Percentiles rank a stretch among this genome's conserved stretches.
These are phyloP conservation scores for Muscicapa adusta DNA, from an alignment of 2,113 vertebrate genomes.

Conservation along the genomic window DNA sequence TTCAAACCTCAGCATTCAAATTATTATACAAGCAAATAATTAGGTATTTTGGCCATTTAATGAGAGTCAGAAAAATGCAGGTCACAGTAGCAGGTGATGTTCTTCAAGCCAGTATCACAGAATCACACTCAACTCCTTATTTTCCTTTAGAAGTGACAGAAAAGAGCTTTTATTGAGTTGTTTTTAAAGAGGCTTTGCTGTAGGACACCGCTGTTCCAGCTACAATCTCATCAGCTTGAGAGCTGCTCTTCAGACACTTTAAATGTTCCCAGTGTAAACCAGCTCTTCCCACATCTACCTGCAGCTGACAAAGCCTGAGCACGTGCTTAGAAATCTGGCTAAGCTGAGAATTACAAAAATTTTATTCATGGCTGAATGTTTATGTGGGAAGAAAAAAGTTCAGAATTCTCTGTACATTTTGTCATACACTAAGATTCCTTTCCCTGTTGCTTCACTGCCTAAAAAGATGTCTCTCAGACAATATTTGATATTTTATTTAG, in stretches of 20 bases:
- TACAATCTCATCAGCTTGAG: conserved; percentile 20
- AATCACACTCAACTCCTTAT: neutral
- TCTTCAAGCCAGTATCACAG: neutral
- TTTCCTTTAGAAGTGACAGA: neutral
- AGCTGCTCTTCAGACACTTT: conserved; percentile 34
- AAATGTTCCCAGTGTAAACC: neutral
- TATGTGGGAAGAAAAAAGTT: neutral
- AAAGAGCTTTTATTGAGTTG: neutral
- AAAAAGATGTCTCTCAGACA: neutral
- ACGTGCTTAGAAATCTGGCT: neutral
- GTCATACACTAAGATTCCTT: neutral
- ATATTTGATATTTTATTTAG: conserved; percentile 10
- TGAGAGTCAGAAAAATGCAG: neutral
- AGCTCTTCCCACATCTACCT: neutral
- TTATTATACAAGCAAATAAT: neutral
- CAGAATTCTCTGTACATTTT: neutral
- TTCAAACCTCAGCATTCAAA: neutral
- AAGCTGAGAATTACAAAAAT: neutral
- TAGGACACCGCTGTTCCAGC: neutral
- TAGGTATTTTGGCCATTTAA: neutral
- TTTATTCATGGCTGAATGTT: neutral
- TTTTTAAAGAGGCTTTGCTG: neutral
- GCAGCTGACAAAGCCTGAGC: neutral
- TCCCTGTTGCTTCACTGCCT: neutral
- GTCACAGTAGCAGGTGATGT: neutral